These are phyloP conservation scores for Sphecodes monilicornis DNA, from an alignment of 2,888 invertebrate genomes.

Conservation along the genomic window DNA sequence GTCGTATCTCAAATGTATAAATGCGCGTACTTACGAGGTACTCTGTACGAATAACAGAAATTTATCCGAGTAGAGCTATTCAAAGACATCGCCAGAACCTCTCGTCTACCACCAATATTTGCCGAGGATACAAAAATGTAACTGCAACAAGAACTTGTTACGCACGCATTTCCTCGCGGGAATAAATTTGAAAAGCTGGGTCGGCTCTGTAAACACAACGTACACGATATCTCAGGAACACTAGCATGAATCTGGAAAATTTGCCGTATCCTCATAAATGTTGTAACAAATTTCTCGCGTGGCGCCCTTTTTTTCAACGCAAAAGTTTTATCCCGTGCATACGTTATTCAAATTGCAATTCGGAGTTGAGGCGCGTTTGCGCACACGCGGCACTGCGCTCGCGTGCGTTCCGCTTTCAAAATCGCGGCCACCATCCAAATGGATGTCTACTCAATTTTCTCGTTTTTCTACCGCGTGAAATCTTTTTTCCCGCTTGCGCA, in stretches of 20 bases:
- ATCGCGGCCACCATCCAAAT: conserved; percentile 60
- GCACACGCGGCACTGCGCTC: not conserved
- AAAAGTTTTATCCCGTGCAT: conserved; percentile 22
- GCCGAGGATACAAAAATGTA: not conserved
- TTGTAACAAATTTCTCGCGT: conserved; percentile 20
- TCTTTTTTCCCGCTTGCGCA: conserved; percentile 54
- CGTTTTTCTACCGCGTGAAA: conserved; percentile 56
- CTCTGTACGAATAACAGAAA: not conserved
- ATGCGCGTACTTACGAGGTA: not conserved
- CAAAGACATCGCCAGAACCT: not conserved
- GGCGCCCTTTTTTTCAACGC: not conserved
- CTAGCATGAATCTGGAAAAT: not conserved
- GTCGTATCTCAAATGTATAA: not conserved
- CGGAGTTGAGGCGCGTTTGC: conserved; percentile 1
- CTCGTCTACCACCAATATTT: not conserved
- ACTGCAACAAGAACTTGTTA: not conserved
- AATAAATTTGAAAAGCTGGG: not conserved
- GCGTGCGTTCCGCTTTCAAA: conserved; percentile 42
- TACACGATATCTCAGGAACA: not conserved
- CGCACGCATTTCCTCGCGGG: not conserved
- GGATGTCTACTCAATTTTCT: conserved; percentile 60
- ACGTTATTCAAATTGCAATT: conserved; percentile 55
- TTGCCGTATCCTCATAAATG: not conserved
- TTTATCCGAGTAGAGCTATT: not conserved
- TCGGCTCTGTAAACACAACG: not conserved